Evolutionary conservation across 1,140 invertebrate species (phyloP), one percentile per base, ranked within the genome.

Genomic region (Bombus sibiricus): DNA sequence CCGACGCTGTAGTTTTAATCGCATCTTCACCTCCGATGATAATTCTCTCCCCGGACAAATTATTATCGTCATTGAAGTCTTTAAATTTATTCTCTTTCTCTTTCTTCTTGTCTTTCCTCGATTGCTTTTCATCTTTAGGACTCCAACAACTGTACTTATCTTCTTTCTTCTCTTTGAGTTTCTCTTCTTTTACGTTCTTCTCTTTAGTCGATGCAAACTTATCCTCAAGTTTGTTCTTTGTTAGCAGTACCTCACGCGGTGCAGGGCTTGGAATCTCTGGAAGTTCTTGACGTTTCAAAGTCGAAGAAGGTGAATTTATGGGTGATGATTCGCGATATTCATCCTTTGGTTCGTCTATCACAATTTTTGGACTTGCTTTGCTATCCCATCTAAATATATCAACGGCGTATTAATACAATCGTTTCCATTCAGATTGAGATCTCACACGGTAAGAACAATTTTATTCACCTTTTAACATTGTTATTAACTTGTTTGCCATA

Each of bases 11-110:
- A 92, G 95, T 95, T 95, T 95, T 93, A 92, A 96, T 89, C 92
- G 96, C 94, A 89, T 97, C 97, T 92, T 98, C 97, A 86, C 97
- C 97, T 22, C 97, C 97, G 91, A 98, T 97, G 85, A 98, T 98
- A 85, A 98, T 97, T 86, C 97, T 96, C 93, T 98, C 97, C 8
- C 94, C 93, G 34, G 94, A 94, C 10, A 92, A 81, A 83, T 93
- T 90, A 68, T 91, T 91, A 28, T 94, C 94, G 3, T 94, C 91
- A 32, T 88, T 89, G n/a, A 84, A 43, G 22, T 94, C 93, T 78
- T 93, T 91, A 76, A 92, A 92, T 68, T 92, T 91, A 28, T 92
- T 92, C 34, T 93, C 92, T 18, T 92, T 93, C 2, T 94, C 93
- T 34, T 94, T 95, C 47, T 95, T 94, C 72, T 94, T 94, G 12